These are phyloP conservation scores for Drosophila sechellia DNA, from an alignment of 1,140 invertebrate species.

Conservation along the genomic window DNA sequence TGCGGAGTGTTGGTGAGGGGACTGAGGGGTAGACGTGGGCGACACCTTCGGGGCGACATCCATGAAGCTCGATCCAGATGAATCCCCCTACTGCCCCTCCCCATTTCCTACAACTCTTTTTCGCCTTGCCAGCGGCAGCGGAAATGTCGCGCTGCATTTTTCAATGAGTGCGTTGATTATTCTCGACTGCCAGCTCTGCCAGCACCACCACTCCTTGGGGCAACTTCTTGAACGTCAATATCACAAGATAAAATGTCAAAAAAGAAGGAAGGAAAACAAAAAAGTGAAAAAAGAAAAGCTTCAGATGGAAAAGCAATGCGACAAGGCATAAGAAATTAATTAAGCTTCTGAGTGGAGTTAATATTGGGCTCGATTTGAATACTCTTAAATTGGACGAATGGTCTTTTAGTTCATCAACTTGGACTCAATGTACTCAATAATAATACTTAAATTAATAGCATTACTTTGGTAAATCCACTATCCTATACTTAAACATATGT, in stretches of 20 bases:
- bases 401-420: no score
- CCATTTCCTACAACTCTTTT: constrained; percentile 1
- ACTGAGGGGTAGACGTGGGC: constrained; percentile 4
- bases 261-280: constrained; percentile 19
- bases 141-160: constrained; percentile 76
- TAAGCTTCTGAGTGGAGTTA: constrained; percentile 41
- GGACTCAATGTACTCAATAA: no score
- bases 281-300: constrained; percentile 2
- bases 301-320: constrained; percentile 22
- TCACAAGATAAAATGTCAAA: constrained; percentile 8
- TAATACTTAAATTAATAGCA: no score
- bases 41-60: constrained; percentile 43
- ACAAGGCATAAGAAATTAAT: constrained; percentile 64
- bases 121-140: constrained; percentile 48
- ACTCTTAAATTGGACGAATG: not conserved
- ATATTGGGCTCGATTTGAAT: not conserved
- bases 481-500: no score
- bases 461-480: no score
- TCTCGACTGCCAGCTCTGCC: constrained; percentile 30
- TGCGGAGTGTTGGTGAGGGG: constrained; percentile 8
- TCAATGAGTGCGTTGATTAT: constrained; percentile 78
- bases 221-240: constrained; percentile 34
- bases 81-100: constrained; percentile 3
- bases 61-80: constrained; percentile 18
- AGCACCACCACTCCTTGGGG: not conserved